A percentile compares a stretch with the other conserved stretches of the same genome.
Conservation (phyloP, 2,888 invertebrate genomes). For the Heteromurus nitidus region DNA sequence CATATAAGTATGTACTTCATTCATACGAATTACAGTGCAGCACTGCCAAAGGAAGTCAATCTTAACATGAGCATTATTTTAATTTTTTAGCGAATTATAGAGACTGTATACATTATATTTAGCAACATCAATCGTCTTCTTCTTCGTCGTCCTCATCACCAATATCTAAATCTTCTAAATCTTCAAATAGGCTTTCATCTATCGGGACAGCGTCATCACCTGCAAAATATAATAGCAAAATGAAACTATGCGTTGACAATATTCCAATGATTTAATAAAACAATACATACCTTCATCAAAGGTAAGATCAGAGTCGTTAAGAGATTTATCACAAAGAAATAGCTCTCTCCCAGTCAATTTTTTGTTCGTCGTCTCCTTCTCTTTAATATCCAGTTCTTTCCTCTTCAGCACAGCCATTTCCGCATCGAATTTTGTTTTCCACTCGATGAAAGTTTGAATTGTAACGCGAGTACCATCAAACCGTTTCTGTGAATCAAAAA, state of each 20-base stretch:
- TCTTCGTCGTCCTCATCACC: conserved; percentile 80
- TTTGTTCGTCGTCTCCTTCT: conserved; percentile 82
- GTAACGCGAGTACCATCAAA: conserved; percentile 97
- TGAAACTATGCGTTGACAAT: not conserved
- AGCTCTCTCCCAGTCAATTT: conserved; percentile 95
- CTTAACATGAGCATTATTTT: too few relatives aligned
- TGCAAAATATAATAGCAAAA: conserved; percentile 74
- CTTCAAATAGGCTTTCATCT: conserved; percentile 94
- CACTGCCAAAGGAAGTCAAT: too few relatives aligned
- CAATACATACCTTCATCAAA: conserved; percentile 86
- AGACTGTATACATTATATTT: too few relatives aligned
- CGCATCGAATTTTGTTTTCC: conserved; percentile 94
- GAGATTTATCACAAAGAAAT: conserved; percentile 93
- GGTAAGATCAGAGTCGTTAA: conserved; percentile 97
- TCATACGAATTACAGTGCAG: too few relatives aligned
- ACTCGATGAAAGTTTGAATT: conserved; percentile 94
- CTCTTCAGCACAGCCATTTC: conserved; percentile 83
- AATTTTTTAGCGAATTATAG: too few relatives aligned
- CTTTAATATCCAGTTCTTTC: conserved; percentile 79
- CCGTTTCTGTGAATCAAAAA: conserved; percentile 82
- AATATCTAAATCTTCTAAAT: conserved; percentile 84
- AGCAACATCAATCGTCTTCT: conserved; percentile 32
- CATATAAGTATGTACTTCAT: too few relatives aligned
- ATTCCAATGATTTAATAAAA: not conserved
- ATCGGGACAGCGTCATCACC: conserved; percentile 89